Evolutionary conservation across 2,113 vertebrate genomes (phyloP).

Genomic region (Lasiurus borealis): DNA sequence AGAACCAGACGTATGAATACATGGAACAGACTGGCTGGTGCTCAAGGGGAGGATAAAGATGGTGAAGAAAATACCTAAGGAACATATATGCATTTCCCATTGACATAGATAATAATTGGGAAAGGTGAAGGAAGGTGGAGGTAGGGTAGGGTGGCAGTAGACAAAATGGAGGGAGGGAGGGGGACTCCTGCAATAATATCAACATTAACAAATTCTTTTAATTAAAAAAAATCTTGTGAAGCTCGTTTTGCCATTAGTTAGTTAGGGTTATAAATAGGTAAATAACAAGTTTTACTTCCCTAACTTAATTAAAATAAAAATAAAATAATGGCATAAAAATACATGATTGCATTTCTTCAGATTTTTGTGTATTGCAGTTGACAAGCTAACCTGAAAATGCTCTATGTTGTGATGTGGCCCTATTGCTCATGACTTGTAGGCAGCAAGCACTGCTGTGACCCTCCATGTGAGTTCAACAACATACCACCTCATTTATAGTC

Average conservation of each 20-base stretch:
- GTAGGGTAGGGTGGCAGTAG: too few relatives aligned
- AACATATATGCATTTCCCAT: too few relatives aligned
- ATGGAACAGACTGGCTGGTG: too few relatives aligned
- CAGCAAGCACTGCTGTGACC: not conserved
- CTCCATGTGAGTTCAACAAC: not conserved
- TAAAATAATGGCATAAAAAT: constrained; percentile 2
- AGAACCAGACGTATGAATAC: too few relatives aligned
- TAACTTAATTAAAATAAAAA: constrained; percentile 37
- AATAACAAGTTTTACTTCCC: not conserved
- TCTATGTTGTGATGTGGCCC: not conserved
- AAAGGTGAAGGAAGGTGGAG: too few relatives aligned
- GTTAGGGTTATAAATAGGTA: not conserved
- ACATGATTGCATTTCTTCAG: not conserved
- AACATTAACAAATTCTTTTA: not conserved
- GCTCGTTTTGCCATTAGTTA: not conserved
- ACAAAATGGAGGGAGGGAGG: too few relatives aligned
- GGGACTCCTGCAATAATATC: too few relatives aligned
- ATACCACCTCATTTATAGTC: not conserved
- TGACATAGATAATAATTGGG: too few relatives aligned
- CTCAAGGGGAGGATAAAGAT: too few relatives aligned
- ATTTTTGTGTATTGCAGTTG: not conserved
- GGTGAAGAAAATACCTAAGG: too few relatives aligned
- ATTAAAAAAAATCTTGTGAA: not conserved
- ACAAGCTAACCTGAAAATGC: not conserved
- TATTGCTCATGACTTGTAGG: not conserved